Conservation (phyloP, 37 sponge, comb jelly and placozoan species). For the Spongilla lacustris region DNA sequence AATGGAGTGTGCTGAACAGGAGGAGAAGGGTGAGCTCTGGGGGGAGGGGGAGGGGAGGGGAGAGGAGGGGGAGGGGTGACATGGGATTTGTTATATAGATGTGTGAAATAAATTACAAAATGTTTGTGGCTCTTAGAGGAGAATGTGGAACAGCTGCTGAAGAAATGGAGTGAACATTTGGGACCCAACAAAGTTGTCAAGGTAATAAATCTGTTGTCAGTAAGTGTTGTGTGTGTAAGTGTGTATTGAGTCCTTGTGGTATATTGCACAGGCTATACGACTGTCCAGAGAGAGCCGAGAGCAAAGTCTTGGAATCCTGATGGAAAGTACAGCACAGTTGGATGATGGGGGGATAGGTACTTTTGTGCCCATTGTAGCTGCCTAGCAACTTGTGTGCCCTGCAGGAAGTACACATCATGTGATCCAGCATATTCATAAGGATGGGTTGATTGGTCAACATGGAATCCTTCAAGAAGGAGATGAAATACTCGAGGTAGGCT, state of each 20-base stretch:
- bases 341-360: slow-evolving; percentile 35
- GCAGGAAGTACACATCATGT: slow-evolving; percentile 51
- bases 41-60: background rate
- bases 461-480: slow-evolving; percentile 51
- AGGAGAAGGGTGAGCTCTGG: background rate
- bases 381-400: background rate
- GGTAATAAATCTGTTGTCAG: background rate
- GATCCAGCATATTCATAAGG: slow-evolving; percentile 26
- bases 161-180: slow-evolving; percentile 30
- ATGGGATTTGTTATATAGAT: background rate
- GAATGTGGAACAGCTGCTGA: slow-evolving; percentile 3
- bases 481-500: slow-evolving; percentile 62
- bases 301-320: slow-evolving; percentile 51
- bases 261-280: slow-evolving; percentile 7
- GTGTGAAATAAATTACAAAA: background rate
- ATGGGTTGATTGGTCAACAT: slow-evolving; percentile 48
- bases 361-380: background rate
- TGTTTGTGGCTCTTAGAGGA: background rate
- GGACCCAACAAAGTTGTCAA: slow-evolving; percentile 37
- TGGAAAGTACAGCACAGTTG: slow-evolving; percentile 70
- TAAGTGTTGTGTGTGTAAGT: background rate
- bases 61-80: background rate
- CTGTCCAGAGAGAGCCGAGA: background rate
- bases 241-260: background rate
- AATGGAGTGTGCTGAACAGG: background rate